Conservation (phyloP, 2,113 vertebrate genomes). For the Triplophysa rosa region DNA sequence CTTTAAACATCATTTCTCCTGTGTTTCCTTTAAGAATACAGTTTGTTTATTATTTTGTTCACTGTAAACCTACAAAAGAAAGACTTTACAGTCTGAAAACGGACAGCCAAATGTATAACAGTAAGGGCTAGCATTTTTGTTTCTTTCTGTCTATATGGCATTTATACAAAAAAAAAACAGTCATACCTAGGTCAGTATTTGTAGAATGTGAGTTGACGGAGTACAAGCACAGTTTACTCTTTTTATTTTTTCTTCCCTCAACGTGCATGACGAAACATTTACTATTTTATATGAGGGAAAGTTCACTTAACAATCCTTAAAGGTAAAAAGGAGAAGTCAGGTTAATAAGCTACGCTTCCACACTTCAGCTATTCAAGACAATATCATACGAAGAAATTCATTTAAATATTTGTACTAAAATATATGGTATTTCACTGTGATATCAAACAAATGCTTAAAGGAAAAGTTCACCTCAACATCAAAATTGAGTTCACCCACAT, state of each 20-base stretch:
- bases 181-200: neutral
- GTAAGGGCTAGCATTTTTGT: neutral
- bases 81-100: too few species aligned
- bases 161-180: neutral
- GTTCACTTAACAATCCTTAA: slow-evolving; percentile 10
- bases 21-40: too few species aligned
- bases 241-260: neutral
- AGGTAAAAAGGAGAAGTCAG: neutral
- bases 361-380: neutral
- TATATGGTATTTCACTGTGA: too few species aligned
- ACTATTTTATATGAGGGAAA: neutral
- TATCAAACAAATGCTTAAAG: too few species aligned
- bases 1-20: too few species aligned
- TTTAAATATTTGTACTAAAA: too few species aligned
- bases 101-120: neutral
- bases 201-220: neutral
- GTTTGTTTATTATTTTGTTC: too few species aligned
- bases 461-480: too few species aligned
- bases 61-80: too few species aligned
- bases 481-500: too few species aligned
- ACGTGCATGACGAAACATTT: neutral
- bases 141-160: neutral
- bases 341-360: slow-evolving; percentile 10
- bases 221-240: neutral
- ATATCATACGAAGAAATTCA: neutral